These are phyloP conservation scores for Ditylenchus weischeri DNA, from an alignment of 2,888 invertebrate species.

Conservation along the genomic window DNA sequence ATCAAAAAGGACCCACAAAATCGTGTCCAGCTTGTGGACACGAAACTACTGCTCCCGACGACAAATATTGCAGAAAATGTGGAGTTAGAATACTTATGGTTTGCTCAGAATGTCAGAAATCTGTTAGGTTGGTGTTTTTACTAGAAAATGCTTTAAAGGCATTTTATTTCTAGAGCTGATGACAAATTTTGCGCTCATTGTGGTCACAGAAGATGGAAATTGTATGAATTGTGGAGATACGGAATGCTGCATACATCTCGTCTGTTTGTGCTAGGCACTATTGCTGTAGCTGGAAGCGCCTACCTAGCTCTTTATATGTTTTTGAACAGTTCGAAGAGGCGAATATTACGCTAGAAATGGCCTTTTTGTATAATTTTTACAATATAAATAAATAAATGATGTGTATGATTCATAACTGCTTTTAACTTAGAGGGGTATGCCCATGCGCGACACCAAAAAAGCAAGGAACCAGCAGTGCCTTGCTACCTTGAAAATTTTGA, in stretches of 20 bases:
- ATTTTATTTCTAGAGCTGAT: background rate
- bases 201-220: background rate
- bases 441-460: too few species aligned
- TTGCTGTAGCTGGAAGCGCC: background rate
- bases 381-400: too few species aligned
- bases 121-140: background rate
- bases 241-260: background rate
- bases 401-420: too few species aligned
- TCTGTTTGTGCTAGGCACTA: background rate
- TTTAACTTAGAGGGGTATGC: too few species aligned
- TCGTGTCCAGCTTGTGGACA: slow-evolving; percentile 2
- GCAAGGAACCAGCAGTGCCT: too few species aligned
- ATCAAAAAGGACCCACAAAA: background rate
- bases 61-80: slow-evolving; percentile 4
- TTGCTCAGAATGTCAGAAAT: background rate
- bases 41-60: background rate
- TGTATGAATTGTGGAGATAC: background rate
- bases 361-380: too few species aligned
- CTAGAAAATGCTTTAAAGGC: background rate
- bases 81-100: background rate
- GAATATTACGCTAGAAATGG: background rate
- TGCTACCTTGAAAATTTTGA: too few species aligned
- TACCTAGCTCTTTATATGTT: background rate
- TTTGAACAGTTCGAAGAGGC: background rate
- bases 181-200: background rate